Evolutionary conservation across 1,140 invertebrate species (phyloP).

Genomic region (Drosophila pectinifera): DNA sequence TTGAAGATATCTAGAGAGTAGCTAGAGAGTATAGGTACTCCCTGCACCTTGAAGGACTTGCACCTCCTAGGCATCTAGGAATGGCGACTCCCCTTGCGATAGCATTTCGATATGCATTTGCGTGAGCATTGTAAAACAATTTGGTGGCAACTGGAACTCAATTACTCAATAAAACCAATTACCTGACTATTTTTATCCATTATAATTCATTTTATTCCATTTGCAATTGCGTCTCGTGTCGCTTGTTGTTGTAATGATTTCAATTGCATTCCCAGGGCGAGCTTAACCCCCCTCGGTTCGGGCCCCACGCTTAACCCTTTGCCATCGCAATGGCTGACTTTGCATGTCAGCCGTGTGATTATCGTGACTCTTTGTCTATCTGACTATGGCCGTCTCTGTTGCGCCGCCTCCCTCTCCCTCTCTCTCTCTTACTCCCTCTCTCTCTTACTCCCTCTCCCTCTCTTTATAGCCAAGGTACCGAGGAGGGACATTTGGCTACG

Average conservation of each 20-base stretch:
- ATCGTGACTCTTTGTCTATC: constrained; percentile 55
- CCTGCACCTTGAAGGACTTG: too few species aligned
- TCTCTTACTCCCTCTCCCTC: not conserved
- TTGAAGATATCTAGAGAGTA: too few species aligned
- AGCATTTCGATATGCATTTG: constrained; percentile 38
- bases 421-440: constrained; percentile 16
- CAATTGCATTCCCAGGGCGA: constrained; percentile 62
- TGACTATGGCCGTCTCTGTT: not conserved
- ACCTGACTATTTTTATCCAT: constrained; percentile 83
- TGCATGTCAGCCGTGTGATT: constrained; percentile 83
- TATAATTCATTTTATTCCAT: constrained; percentile 83
- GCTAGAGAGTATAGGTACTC: too few species aligned
- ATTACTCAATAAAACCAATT: constrained; percentile 83
- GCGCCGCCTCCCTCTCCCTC: not conserved
- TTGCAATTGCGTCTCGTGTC: constrained; percentile 85
- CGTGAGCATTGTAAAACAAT: constrained; percentile 77
- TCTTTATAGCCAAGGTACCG: not conserved
- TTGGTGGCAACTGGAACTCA: constrained; percentile 78
- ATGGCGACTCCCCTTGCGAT: not conserved
- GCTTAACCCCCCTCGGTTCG: constrained; percentile 27
- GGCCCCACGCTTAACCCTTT: constrained; percentile 8
- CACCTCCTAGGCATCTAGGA: too few species aligned
- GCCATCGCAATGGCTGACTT: constrained; percentile 33
- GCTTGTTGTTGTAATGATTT: constrained; percentile 81
- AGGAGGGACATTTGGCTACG: constrained; percentile 66